Conservation (phyloP, 2,113 vertebrate genomes). For the Tyrannus savana region DNA sequence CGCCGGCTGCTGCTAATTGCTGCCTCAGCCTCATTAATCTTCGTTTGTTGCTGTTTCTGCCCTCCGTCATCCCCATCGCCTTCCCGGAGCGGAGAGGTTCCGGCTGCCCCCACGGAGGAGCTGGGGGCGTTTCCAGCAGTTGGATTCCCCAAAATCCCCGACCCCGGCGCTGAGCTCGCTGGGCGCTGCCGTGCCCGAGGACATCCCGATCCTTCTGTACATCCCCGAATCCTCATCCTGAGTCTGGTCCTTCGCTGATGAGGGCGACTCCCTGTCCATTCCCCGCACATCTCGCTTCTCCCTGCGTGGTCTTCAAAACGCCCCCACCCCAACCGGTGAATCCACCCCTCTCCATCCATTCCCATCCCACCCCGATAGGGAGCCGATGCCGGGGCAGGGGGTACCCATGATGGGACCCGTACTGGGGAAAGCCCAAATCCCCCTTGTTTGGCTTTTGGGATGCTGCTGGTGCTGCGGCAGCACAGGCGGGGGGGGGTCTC, state of each 20-base stretch:
- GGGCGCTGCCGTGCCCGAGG: neutral
- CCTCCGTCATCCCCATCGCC: neutral
- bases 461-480: neutral
- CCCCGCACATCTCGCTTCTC: rapidly evolving
- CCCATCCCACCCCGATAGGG: neutral
- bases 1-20: neutral
- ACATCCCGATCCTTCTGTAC: rapidly evolving
- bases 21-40: constrained; percentile 56
- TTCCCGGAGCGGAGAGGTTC: neutral
- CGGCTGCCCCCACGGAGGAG: neutral
- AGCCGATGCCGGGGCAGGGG: neutral
- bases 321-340: rapidly evolving
- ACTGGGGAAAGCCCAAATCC: neutral
- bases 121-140: neutral
- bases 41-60: neutral
- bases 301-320: neutral
- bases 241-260: neutral
- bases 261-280: rapidly evolving
- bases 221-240: neutral
- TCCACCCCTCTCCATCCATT: neutral
- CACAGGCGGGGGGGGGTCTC: rapidly evolving
- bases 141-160: neutral
- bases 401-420: neutral
- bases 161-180: neutral
- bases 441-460: neutral